Percentiles rank a stretch among this genome's conserved stretches.
Evolutionary conservation across 2,888 invertebrate species (phyloP).

Genomic region (Diaprepes abbreviatus): DNA sequence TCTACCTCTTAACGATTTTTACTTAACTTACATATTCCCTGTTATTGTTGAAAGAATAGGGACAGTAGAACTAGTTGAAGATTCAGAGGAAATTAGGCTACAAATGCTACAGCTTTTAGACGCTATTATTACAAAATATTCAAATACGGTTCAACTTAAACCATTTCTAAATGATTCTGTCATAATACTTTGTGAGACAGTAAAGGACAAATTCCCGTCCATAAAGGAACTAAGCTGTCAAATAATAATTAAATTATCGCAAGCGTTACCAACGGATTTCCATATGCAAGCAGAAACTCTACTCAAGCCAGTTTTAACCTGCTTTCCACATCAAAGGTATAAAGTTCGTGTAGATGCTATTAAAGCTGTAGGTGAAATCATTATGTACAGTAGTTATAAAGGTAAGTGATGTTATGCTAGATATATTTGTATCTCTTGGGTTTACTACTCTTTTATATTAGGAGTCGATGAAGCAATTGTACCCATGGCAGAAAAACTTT

Average conservation of each 20-base stretch:
- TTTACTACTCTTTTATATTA: constrained; percentile 16
- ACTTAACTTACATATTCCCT: constrained; percentile 82
- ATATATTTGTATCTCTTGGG: not conserved
- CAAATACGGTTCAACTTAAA: constrained; percentile 72
- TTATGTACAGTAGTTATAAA: constrained; percentile 71
- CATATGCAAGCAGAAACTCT: constrained; percentile 81
- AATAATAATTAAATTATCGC: constrained; percentile 77
- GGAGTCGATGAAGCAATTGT: constrained; percentile 76
- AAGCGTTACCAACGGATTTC: constrained; percentile 77
- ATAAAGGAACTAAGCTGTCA: constrained; percentile 82
- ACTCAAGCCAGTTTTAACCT: constrained; percentile 79
- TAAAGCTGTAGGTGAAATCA: constrained; percentile 76
- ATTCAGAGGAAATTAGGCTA: constrained; percentile 87
- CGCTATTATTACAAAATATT: constrained; percentile 70
- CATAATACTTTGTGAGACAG: constrained; percentile 78
- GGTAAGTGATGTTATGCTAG: constrained; percentile 46
- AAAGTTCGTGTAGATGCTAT: constrained; percentile 83
- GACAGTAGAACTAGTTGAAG: constrained; percentile 78
- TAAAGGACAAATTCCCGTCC: constrained; percentile 83
- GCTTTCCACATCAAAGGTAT: constrained; percentile 87
- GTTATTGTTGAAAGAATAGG: constrained; percentile 84
- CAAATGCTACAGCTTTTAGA: constrained; percentile 77
- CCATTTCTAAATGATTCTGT: constrained; percentile 84
- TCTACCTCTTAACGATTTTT: constrained; percentile 78
- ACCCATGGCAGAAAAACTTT: constrained; percentile 88